Evolutionary conservation across 2,888 invertebrate genomes (phyloP).

Genomic region (Amiota communis): DNA sequence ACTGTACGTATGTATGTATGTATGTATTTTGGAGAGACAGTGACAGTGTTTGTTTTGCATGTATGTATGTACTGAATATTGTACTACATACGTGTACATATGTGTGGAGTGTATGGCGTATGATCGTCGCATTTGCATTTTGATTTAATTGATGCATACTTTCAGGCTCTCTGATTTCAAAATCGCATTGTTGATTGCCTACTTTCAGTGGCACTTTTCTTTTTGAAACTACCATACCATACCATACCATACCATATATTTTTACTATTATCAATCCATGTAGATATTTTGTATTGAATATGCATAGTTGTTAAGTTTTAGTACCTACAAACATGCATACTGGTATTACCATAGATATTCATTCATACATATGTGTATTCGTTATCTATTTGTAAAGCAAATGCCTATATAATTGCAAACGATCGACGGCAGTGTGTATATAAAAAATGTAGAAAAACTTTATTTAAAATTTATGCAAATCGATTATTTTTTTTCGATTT

Average conservation of each 20-base stretch:
- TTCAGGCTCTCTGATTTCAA: not conserved
- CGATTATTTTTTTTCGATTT: not conserved
- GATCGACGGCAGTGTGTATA: conserved; percentile 54
- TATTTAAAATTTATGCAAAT: conserved; percentile 15
- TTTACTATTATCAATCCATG: too few relatives aligned
- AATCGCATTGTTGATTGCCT: too few relatives aligned
- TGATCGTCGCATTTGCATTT: too few relatives aligned
- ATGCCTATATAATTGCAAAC: conserved; percentile 21
- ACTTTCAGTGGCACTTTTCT: too few relatives aligned
- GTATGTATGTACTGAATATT: conserved; percentile 15
- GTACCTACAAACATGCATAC: too few relatives aligned
- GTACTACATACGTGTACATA: too few relatives aligned
- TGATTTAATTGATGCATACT: not conserved
- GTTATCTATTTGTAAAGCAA: not conserved
- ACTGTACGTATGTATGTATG: not conserved
- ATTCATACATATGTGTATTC: not conserved
- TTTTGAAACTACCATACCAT: conserved; percentile 3
- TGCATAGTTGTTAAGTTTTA: too few relatives aligned
- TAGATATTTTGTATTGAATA: too few relatives aligned
- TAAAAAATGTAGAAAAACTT: conserved; percentile 42
- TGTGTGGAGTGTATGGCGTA: too few relatives aligned
- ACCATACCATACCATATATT: too few relatives aligned
- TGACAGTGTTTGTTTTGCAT: not conserved
- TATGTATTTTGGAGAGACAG: conserved; percentile 10
- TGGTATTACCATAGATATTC: too few relatives aligned